Percentiles rank a stretch among this genome's conserved stretches.
Conservation (phyloP, 2,888 invertebrate genomes). For the Glyphotaelius pellucidus region DNA sequence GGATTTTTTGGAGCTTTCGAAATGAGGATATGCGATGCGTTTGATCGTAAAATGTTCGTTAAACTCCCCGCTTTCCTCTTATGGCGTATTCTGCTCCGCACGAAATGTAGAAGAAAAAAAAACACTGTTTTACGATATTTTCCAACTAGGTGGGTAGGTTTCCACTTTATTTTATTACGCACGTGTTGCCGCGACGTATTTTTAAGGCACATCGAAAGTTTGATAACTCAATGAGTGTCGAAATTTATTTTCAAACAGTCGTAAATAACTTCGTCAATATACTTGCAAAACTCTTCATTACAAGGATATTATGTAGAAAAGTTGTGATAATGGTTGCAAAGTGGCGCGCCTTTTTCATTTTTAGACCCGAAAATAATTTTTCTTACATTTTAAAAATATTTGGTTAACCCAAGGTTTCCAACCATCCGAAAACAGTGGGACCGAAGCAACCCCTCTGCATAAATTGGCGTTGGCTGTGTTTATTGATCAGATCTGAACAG, state of each 20-base stretch:
- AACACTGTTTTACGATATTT: not conserved
- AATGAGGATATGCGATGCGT: slow-evolving; percentile 34
- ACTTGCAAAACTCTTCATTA: not conserved
- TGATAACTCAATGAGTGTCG: not conserved
- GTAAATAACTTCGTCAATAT: not conserved
- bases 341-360: not conserved
- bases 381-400: too few species aligned
- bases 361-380: not conserved
- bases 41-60: slow-evolving; percentile 51
- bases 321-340: not conserved
- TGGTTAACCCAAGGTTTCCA: too few species aligned
- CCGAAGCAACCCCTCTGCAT: too few species aligned
- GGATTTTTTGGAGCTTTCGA: not conserved
- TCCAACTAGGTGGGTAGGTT: not conserved
- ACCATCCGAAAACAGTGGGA: too few species aligned
- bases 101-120: not conserved
- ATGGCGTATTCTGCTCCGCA: slow-evolving; percentile 9
- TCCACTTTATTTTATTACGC: not conserved
- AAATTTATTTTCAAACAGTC: not conserved
- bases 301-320: not conserved
- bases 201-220: not conserved
- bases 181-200: not conserved
- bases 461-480: too few species aligned
- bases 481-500: too few species aligned
- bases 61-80: slow-evolving; percentile 34